Conservation (phyloP, 2,888 invertebrate genomes). For the Disparrhopalites patrizii region DNA sequence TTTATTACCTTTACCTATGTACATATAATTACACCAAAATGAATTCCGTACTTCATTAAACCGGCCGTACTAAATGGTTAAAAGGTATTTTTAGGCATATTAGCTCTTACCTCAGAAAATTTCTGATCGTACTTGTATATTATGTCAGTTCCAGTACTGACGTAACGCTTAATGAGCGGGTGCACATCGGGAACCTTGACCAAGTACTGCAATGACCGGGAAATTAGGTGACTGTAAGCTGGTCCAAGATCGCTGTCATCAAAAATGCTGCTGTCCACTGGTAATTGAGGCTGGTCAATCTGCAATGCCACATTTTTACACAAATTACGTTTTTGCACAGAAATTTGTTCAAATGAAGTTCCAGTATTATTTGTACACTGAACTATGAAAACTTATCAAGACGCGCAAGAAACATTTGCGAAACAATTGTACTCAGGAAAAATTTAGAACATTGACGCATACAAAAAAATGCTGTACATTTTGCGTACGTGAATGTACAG, state of each 20-base stretch:
- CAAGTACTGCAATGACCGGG: constrained; percentile 25
- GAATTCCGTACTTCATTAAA: too few relatives aligned
- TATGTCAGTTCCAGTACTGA: constrained; percentile 4
- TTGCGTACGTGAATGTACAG: too few relatives aligned
- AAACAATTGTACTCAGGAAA: too few relatives aligned
- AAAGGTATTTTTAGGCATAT: background rate
- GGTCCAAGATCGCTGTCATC: constrained; percentile 23
- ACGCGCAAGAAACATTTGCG: too few relatives aligned
- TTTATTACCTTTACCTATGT: too few relatives aligned
- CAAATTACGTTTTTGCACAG: too few relatives aligned
- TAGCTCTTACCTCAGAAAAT: constrained; percentile 37
- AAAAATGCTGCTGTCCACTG: constrained; percentile 33
- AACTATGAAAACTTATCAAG: too few relatives aligned
- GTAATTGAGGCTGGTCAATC: constrained; percentile 46
- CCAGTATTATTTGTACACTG: too few relatives aligned
- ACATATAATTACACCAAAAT: background rate
- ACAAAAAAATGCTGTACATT: too few relatives aligned
- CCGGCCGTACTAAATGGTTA: too few relatives aligned
- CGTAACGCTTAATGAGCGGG: background rate
- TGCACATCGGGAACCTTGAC: background rate
- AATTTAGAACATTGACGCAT: too few relatives aligned
- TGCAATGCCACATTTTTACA: constrained; percentile 23
- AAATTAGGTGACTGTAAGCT: constrained; percentile 37
- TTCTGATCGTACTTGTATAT: constrained; percentile 39
- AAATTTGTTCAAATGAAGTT: too few relatives aligned